Evolutionary conservation across 2,113 vertebrate genomes (phyloP), one percentile per base, ranked within the genome.

Genomic region (Charina bottae): DNA sequence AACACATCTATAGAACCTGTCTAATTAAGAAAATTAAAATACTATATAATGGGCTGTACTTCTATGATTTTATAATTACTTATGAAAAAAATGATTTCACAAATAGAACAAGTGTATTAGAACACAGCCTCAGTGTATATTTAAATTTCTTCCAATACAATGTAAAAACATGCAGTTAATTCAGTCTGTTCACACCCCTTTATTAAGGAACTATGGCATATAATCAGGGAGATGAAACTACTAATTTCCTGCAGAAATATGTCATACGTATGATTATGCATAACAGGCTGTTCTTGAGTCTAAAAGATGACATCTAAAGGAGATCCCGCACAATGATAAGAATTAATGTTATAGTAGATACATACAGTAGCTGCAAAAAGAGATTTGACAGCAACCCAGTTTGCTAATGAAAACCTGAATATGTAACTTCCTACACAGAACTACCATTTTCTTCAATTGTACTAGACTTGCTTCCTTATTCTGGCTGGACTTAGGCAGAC

Each of bases 1-100:
- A 93, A 95, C 96, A 91, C 78, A 96, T 92, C 93, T 87, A 46
- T 89, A 95, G 91, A 91, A 72, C 93, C 90, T 95, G 95, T 93
- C 89, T 89, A 94, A 93, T 88, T 94, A 95, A 21, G 93, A 85
- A 89, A 95, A 97, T 96, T 94, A 91, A 95, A 95, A 96, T 94
- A 13, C 92, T 21, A 53, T 64, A 21, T 17, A 94, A 91, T 96
- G 94, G 93, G 94, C 95, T 92, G 94, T 95, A 90, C 53, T 88
- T 96, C 88, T 87, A 7, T 55, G n/a, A 12, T 89, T 92, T 94
- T 93, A 95, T 92, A 93, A 91, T 85, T 91, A 95, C 90, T 54
- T 94, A 92, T 93, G 90, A 95, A 94, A 94, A 94, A 96, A 96
- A 92, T 59, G 88, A 95, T 68, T 91, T 96, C 94, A 68, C 53